Evolutionary conservation across 2,888 invertebrate species (phyloP).

Genomic region (Dasysyrphus tricinctus): DNA sequence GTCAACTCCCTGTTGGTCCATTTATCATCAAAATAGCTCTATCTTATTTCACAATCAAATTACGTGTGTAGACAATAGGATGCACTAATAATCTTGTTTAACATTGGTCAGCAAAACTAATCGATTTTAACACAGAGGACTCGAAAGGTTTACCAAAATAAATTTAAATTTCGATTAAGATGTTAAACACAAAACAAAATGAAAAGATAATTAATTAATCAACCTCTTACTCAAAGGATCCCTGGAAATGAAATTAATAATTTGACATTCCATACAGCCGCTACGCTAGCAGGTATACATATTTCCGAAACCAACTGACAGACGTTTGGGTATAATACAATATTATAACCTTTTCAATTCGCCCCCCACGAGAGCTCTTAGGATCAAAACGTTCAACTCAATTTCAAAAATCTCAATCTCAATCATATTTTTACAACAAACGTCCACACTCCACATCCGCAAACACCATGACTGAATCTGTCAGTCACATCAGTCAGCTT

Average conservation of each 20-base stretch:
- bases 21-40: constrained; percentile 51
- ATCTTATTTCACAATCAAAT: background rate
- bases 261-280: background rate
- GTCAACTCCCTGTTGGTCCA: constrained; percentile 65
- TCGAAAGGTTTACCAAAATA: background rate
- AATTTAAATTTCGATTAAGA: constrained; percentile 29
- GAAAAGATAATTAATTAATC: constrained; percentile 20
- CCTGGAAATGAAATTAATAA: constrained; percentile 26
- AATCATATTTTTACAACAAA: constrained; percentile 4
- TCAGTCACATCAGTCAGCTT: constrained; percentile 34
- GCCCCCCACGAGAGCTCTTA: background rate
- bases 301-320: background rate
- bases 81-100: constrained; percentile 37
- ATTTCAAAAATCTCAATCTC: constrained; percentile 34
- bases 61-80: constrained; percentile 46
- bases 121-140: constrained; percentile 36
- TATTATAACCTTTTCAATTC: background rate
- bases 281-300: constrained; percentile 1
- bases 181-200: background rate
- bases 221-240: background rate
- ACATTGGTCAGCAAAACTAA: constrained; percentile 41
- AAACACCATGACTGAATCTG: constrained; percentile 52
- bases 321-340: background rate
- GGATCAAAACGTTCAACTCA: constrained; percentile 37
- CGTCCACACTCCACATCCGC: constrained; percentile 4